Evolutionary conservation across 1,140 invertebrate species (phyloP), one percentile per base, ranked within the genome.

Genomic region (Lanistes nyassanus): DNA sequence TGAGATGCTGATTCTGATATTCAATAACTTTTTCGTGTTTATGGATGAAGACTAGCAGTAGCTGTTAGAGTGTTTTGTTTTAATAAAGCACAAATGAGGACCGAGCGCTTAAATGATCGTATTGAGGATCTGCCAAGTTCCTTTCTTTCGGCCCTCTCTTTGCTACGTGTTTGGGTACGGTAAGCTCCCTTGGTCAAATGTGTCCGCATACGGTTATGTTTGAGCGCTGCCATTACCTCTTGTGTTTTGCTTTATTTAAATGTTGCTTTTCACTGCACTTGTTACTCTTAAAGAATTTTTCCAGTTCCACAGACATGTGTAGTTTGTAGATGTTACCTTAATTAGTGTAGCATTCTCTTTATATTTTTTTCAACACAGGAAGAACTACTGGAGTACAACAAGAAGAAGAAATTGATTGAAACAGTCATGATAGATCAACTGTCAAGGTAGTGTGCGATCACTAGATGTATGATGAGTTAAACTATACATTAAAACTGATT

Each of bases 361-460:
- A 19, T 0, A 16, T 70, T n/a, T 37, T 76, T 56, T 76, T 31
- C 39, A 60, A 74, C 76, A 34, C 66, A 88, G 87, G 86, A 87
- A 69, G 85, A 86, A 31, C 62, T 88, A 58, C 64, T 87, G n/a
- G 85, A 87, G 51, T 75, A 84, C 47, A 88, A 88, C 78, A 87
- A 86, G 76, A 84, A 87, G 69, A 79, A 84, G 60, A 87, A 88
- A 65, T 36, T 89, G 65, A 67, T 87, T n/a, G 88, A 89, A 62
- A 87, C 86, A 19, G 87, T 89, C 3, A 84, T 89, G 84, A 67
- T 84, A 16, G 88, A 89, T 75, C 88, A 89, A 73, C 76, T 89
- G 19, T 86, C 86, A 62, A 82, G 85, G 86, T 87, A 76, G 55
- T 66, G 42, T 62, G 58, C 42, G 19, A 47, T n/a, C 9, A n/a